Evolutionary conservation across 2,888 invertebrate genomes (phyloP), one percentile per base, ranked within the genome.

Genomic region (Phalera bucephala): DNA sequence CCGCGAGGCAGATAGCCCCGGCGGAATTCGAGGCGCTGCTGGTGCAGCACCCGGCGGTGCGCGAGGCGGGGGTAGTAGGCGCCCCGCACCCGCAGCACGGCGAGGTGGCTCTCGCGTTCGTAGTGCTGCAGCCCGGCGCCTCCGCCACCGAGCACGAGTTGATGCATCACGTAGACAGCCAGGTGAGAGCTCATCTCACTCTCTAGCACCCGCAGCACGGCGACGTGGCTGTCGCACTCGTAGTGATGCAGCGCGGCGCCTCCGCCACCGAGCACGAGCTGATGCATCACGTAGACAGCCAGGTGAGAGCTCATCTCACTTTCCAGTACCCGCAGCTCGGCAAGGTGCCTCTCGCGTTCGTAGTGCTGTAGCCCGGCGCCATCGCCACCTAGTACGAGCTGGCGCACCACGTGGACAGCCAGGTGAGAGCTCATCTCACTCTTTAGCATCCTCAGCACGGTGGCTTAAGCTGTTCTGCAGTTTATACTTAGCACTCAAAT

Each of bases 1-100:
- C n/a, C n/a, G n/a, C n/a, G 5, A 48, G 45, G 2, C 64, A 93
- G 91, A 92, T 92, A 0, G 92, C 96, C 0, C 96, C 96, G 27
- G 95, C 96, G 0, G 96, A 97, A 79, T 78, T 97, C 14, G 97
- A 97, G 81, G 93, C 92, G 6, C 64, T 96, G 14, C 77, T 96
- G 1, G 78, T 95, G 8, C 91, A 91, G n/a, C 92, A 95, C 76
- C 91, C 92, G 0, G 90, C 90, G 26, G 91, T 96, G 6, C 83
- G 90, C 36, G 96, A 96, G 64, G 94, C 91, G 0, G 96, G 93
- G 1, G 96, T 97, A 1, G 90, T 96, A 51, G 96, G 96, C 0
- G 65, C 92, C 14, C 92, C 94, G 0, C 91, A 95, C 65, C 31
- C 45, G 0, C 91, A 66, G 13, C 91, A 92, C 20, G 95, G 95